phyloP scores from a whole-genome alignment of 1,140 invertebrate species.

The Drosophila rufa region DNA sequence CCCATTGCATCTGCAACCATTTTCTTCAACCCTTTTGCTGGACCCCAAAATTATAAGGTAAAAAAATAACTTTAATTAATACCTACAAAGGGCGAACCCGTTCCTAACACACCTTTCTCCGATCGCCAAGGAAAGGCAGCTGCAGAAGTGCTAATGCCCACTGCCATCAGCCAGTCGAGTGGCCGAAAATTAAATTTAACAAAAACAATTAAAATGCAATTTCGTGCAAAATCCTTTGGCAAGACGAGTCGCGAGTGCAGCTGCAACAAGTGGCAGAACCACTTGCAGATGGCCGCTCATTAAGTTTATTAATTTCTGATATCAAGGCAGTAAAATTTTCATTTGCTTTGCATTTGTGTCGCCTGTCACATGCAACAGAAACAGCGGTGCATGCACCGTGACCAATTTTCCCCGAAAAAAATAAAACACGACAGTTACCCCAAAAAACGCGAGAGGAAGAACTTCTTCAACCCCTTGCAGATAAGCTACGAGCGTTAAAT shows the following conservation, averaged over 20 bases:
- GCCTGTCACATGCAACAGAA: constrained; percentile 73
- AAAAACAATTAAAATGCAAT: constrained; percentile 74
- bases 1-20: constrained; percentile 21
- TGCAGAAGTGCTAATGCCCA: constrained; percentile 55
- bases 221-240: constrained; percentile 67
- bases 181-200: constrained; percentile 27
- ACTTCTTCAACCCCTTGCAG: constrained; percentile 58
- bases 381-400: constrained; percentile 57
- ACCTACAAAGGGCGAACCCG: constrained; percentile 1
- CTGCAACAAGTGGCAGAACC: constrained; percentile 38
- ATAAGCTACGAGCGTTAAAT: constrained; percentile 57
- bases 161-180: background rate
- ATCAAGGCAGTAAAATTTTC: constrained; percentile 34
- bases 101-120: constrained; percentile 65
- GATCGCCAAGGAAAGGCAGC: constrained; percentile 44
- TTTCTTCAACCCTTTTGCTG: constrained; percentile 40
- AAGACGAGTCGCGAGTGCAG: constrained; percentile 30
- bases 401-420: constrained; percentile 52
- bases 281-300: constrained; percentile 71
- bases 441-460: constrained; percentile 6
- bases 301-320: constrained; percentile 76
- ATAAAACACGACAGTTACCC: constrained; percentile 29
- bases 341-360: constrained; percentile 58
- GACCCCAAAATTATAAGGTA: constrained; percentile 28
- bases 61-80: constrained; percentile 58